These are phyloP conservation scores for Danio aesculapii DNA, from an alignment of 2,797 vertebrate species.

Conservation along the genomic window DNA sequence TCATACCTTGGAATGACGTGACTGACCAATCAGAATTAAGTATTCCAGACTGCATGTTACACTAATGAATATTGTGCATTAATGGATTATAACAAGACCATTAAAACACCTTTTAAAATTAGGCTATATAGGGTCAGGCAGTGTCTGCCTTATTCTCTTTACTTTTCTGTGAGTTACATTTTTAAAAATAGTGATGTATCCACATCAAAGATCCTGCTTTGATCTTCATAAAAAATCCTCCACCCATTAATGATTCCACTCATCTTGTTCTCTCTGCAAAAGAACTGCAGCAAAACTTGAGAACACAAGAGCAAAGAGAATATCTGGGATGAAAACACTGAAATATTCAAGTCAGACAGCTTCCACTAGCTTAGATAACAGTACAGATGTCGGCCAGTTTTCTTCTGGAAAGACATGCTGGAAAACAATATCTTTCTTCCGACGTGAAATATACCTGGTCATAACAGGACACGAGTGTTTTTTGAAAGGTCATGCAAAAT, in stretches of 20 bases:
- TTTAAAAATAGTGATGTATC: not conserved
- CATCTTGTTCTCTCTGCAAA: conserved; percentile 4
- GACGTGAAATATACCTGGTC: conserved; percentile 11
- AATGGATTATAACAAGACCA: no score
- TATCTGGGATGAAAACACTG: not conserved
- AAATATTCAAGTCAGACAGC: conserved; percentile 10
- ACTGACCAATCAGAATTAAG: no score
- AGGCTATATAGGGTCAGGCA: no score
- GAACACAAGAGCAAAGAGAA: conserved; percentile 13
- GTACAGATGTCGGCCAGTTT: not conserved
- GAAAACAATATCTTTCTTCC: not conserved
- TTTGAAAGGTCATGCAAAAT: conserved; percentile 60
- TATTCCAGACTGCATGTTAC: no score
- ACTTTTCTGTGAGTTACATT: not conserved
- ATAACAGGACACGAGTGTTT: conserved; percentile 9
- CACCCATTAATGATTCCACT: not conserved
- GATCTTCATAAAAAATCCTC: not conserved
- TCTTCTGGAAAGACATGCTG: conserved; percentile 5
- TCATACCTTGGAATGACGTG: no score
- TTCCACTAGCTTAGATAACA: not conserved
- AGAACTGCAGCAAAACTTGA: not conserved
- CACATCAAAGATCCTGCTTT: not conserved
- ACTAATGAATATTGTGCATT: no score
- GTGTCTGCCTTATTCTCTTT: not conserved
- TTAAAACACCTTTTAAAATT: no score